Evolutionary conservation across 2,113 vertebrate genomes (phyloP).

Genomic region (Arizona elegans): DNA sequence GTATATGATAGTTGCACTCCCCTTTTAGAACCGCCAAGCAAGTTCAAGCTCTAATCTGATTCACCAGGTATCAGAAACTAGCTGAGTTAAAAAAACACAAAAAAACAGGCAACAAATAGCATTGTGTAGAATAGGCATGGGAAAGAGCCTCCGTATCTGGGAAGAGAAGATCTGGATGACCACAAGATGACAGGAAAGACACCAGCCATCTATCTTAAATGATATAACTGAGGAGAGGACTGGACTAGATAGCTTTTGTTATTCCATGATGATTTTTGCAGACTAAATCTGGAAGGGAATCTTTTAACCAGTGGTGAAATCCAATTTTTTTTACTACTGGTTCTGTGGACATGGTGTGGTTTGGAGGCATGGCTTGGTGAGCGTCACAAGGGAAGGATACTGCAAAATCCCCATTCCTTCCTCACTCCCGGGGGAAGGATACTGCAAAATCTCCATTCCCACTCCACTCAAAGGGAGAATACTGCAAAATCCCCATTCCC

Average conservation of each 20-base stretch:
- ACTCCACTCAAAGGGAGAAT: too few species aligned
- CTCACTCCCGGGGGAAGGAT: too few species aligned
- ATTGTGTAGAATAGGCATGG: neutral
- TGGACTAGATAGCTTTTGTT: neutral
- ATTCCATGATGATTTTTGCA: neutral
- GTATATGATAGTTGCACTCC: neutral
- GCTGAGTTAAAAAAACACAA: neutral
- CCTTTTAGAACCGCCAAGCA: neutral
- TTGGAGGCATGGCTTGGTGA: too few species aligned
- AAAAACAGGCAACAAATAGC: neutral
- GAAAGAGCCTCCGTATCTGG: neutral
- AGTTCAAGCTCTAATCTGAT: neutral
- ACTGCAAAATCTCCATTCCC: too few species aligned
- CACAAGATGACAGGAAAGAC: neutral
- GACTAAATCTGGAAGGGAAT: neutral
- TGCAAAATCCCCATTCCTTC: too few species aligned
- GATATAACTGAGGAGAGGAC: neutral
- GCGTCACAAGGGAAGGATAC: too few species aligned
- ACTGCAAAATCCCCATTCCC: too few species aligned
- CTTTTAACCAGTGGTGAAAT: neutral
- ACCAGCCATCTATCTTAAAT: neutral
- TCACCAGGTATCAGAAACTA: neutral
- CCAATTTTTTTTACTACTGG: too few species aligned
- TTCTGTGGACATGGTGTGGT: too few species aligned
- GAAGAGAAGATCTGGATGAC: neutral